These are phyloP conservation scores for honey bee (Apis mellifera) DNA, from an alignment of 1,140 invertebrate genomes.

Conservation along the genomic window Amel_HAv3.1 CM009931.2:9902001-9902500, in stretches of 20 bases:
- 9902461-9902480: not conserved
- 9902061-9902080: too few relatives aligned
- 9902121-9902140: too few relatives aligned
- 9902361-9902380: constrained; percentile 9
- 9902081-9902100: too few relatives aligned
- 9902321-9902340: constrained; percentile 9
- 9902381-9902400: not conserved
- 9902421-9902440: not conserved
- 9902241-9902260: not conserved
- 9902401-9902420: not conserved
- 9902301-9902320: not conserved
- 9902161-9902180: not conserved
- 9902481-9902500: constrained; percentile 25
- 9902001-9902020: too few relatives aligned
- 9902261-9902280: not conserved
- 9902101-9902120: too few relatives aligned
- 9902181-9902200: not conserved
- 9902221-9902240: not conserved
- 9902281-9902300: too few relatives aligned
- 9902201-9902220: not conserved
- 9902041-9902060: too few relatives aligned
- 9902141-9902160: not conserved
- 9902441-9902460: constrained; percentile 5
- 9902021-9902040: too few relatives aligned
- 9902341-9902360: constrained; percentile 19